Evolutionary conservation across 2,888 invertebrate genomes (phyloP), one percentile per base, ranked within the genome.

Genomic region (Drosophila fungiperda): DNA sequence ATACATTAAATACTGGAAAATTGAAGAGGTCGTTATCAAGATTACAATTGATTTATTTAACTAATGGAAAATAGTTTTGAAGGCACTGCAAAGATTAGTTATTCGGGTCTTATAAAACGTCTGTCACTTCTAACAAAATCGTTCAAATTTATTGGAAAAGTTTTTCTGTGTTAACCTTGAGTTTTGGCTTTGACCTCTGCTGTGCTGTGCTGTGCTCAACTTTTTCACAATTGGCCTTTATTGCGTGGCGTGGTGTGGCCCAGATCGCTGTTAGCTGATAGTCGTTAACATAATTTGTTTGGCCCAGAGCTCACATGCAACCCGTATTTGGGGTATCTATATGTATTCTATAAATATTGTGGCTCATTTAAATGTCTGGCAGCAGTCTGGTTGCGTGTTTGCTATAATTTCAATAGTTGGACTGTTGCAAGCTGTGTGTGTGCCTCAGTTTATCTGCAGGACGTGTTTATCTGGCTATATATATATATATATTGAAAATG

Each of bases 291-390:
- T 59, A 76, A 78, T 68, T 73, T 73, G 82, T 68, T 68, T 72
- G 57, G 52, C 59, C 60, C 55, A 63, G 62, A 63, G 62, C 54
- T 49, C 42, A 53, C 40, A 68, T 38, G 36, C 55, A 48, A 55
- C 55, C 42, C 38, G n/a, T 49, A 32, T 57, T 57, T 35, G 26
- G 76, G 33, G 33, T 60, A 68, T 48, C 48, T 73, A 87, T 77
- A 45, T 71, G 60, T 68, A 63, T 73, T 78, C 80, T 67, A 87
- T 89, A 87, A 82, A 85, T 82, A 73, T 77, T 71, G 67, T 59
- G 68, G 68, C 70, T 87, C 73, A 81, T 83, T 89, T 89, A 66
- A 79, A 79, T 89, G 83, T 88, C 87, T 83, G 87, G 68, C 69
- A 61, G 42, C 64, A 60, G 87, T 81, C 75, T 86, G 84, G 76